Percentiles rank a stretch among this genome's conserved stretches.
Evolutionary conservation across 64 coral and sea anemone species (phyloP).

Genomic region (Cladopsammia gracilis): DNA sequence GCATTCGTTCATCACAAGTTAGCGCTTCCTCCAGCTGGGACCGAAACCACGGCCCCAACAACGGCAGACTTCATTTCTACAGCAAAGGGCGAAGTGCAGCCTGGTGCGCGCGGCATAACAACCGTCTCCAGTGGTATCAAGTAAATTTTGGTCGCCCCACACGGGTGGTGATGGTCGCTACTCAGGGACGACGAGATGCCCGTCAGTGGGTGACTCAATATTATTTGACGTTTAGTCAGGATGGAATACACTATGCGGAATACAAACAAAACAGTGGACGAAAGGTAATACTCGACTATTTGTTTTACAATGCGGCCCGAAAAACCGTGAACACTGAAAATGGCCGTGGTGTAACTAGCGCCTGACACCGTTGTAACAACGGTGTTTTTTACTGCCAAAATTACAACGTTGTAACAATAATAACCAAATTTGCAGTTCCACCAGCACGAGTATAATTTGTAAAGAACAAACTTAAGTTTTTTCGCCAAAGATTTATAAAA

Average conservation of each 20-base stretch:
- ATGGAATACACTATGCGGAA: constrained; percentile 61
- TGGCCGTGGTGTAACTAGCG: no score
- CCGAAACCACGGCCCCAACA: constrained; percentile 46
- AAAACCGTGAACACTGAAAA: no score
- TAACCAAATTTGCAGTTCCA: no score
- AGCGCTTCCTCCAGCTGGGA: constrained; percentile 75
- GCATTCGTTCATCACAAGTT: constrained; percentile 42
- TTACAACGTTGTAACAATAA: no score
- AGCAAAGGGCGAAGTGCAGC: constrained; percentile 36
- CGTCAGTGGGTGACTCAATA: constrained; percentile 73
- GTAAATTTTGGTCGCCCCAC: constrained; percentile 47
- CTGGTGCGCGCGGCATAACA: constrained; percentile 77
- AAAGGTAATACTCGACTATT: background rate
- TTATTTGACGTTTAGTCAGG: constrained; percentile 39
- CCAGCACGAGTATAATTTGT: no score
- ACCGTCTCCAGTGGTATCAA: constrained; percentile 55
- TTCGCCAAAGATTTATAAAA: no score
- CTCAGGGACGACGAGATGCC: constrained; percentile 64
- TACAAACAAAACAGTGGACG: constrained; percentile 48
- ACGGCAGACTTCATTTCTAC: constrained; percentile 37
- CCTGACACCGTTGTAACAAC: no score
- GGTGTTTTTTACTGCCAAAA: no score
- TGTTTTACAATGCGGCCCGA: background rate
- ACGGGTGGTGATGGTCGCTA: constrained; percentile 55
- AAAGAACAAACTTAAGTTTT: no score